Conservation (phyloP, 1,140 invertebrate species). For the Meloidogyne floridensis region DNA sequence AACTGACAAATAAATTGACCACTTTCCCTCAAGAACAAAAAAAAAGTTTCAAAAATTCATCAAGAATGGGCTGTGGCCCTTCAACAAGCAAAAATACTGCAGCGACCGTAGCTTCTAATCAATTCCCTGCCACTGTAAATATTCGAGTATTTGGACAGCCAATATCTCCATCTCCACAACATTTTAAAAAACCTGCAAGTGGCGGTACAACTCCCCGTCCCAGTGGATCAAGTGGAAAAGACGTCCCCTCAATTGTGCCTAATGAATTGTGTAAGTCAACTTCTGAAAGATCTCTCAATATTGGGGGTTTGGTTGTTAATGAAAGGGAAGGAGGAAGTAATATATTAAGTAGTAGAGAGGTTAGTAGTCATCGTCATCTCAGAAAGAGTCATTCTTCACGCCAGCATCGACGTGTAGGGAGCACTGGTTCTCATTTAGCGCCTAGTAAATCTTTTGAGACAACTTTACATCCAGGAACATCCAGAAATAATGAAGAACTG, state of each 20-base stretch:
- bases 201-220: not conserved
- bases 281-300: not conserved
- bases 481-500: not conserved
- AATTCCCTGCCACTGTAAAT: not conserved
- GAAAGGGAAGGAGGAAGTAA: not conserved
- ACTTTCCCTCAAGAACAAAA: not conserved
- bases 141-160: slow-evolving; percentile 5
- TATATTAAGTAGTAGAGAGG: not conserved
- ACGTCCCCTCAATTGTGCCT: not conserved
- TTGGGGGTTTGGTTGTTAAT: not conserved
- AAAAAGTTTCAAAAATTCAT: not conserved
- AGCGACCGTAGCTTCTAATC: not conserved
- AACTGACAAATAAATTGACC: not conserved
- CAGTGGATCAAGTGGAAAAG: not conserved
- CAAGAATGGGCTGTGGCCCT: slow-evolving; percentile 21
- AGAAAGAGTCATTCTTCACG: not conserved
- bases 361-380: not conserved
- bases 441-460: not conserved
- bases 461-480: not conserved
- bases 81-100: slow-evolving; percentile 16
- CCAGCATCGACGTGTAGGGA: not conserved
- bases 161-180: not conserved
- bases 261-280: slow-evolving; percentile 29
- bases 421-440: not conserved
- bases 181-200: not conserved